Evolutionary conservation across 35 echinoderm and acorn worm species (phyloP).

Genomic region (Heliocidaris tuberculata): DNA sequence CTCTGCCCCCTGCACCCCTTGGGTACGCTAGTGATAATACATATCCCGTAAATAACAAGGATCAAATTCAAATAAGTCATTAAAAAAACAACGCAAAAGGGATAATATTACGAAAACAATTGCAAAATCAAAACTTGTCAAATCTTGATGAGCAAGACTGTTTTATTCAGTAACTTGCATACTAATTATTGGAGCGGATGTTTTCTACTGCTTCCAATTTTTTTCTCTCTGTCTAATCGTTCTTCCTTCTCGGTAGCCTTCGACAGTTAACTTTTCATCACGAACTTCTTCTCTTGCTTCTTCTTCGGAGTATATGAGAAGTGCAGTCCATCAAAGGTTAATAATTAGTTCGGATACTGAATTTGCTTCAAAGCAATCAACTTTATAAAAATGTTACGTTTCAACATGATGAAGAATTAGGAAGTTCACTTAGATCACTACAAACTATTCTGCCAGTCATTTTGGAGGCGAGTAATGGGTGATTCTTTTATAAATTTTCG

Average conservation of each 20-base stretch:
- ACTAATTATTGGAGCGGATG: not conserved
- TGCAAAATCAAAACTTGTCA: too few relatives aligned
- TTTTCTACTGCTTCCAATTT: not conserved
- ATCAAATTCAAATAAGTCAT: too few relatives aligned
- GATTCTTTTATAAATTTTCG: not conserved
- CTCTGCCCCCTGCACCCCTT: too few relatives aligned
- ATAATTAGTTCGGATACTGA: not conserved
- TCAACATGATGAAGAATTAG: too few relatives aligned
- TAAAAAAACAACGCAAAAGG: too few relatives aligned
- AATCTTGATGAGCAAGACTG: too few relatives aligned
- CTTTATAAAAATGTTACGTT: too few relatives aligned
- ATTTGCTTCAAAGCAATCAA: not conserved
- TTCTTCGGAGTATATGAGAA: not conserved
- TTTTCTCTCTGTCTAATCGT: not conserved
- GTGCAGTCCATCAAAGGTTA: not conserved
- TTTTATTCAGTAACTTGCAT: too few relatives aligned
- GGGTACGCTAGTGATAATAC: too few relatives aligned
- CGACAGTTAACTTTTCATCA: not conserved
- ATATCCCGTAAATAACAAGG: too few relatives aligned
- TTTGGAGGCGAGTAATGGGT: not conserved
- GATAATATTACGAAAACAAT: too few relatives aligned
- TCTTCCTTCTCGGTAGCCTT: not conserved
- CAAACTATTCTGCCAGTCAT: not conserved
- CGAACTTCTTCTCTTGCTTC: not conserved
- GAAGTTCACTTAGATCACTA: not conserved